Evolutionary conservation across 2,888 invertebrate genomes (phyloP), one percentile per base, ranked within the genome.

Genomic region (Calliphora vomitoria): DNA sequence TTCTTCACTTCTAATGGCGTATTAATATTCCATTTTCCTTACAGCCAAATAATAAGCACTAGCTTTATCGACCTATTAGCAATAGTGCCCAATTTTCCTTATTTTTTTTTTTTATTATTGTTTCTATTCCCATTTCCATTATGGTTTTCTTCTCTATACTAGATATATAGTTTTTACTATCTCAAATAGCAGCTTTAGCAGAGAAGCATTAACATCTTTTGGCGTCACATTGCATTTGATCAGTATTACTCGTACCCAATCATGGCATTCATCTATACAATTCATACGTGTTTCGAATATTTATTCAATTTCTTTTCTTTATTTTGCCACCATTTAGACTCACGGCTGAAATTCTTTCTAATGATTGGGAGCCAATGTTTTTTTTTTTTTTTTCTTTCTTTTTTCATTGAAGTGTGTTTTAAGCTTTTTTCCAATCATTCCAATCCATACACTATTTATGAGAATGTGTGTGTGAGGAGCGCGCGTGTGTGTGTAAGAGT

Each of bases 211-310:
- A 82, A 79, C 53, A 69, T 69, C 68, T 75, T 69, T 38, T 71
- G 79, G 82, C 82, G 79, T 75, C 82, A 80, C 55, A 83, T 64
- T 47, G 74, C 81, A 84, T 69, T 31, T 25, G 55, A 78, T 82
- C 83, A 71, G 38, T 75, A 6, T 31, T 50, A 18, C 64, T 41
- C 15, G 20, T 62, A 13, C 25, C 31, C 41, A 81, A 64, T 66
- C 47, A 58, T 60, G 41, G 35, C 64, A 66, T 71, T 3, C 47
- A 81, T 50, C 15, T 25, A 64, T 81, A 11, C 62, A 44, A 13
- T 60, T 69, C 44, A 64, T 87, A 87, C 87, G 82, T 87, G 87
- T 74, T 74, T 85, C 41, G 78, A 81, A 87, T 87, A 31, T 25
- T 20, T 68, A 50, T 55, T 74, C 15, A 25, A 53, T 31, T 53